Base-by-base conservation (phyloP, 2,888 invertebrate genomes). In the Aphidoletes aphidimyza region DNA sequence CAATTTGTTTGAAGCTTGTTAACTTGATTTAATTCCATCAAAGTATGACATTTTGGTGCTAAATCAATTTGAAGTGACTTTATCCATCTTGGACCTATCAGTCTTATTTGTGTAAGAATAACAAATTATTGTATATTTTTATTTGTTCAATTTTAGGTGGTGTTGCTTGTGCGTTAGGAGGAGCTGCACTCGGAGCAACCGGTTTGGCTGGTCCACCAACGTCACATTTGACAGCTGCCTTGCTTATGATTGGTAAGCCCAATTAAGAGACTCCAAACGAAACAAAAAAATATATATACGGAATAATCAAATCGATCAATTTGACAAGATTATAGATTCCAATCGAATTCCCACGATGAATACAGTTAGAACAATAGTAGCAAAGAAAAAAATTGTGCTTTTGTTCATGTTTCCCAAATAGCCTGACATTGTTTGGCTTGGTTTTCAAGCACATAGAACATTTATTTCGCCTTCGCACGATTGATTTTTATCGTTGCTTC, bases 231-330 rank as follows among this genome's bases (percentile, higher is more conserved):
- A 90, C 90, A 36, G 89, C 90, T 39, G 90, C 90, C 36, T 87
- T 90, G 78, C 86, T 90, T 85, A 90, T 90, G 90, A 90, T 90
- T 86, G 90, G 90, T 90, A 87, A 83, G 83, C n/a, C n/a, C n/a
- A n/a, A n/a, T n/a, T n/a, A n/a, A n/a, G n/a, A n/a, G n/a, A n/a
- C n/a, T n/a, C n/a, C n/a, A n/a, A n/a, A n/a, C n/a, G n/a, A n/a
- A n/a, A n/a, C 14, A 45, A n/a, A 37, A 78, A 36, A 78, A 1
- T 78, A 9, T 78, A 36, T 47, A 47, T 47, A 8, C 47, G 17
- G 17, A 11, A 11, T 9, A 47, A 47, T n/a, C n/a, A n/a, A n/a
- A n/a, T n/a, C 47, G 8, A 2, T 11, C 47, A 47, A 17, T 47
- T 19, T 22, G 6, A 22, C 19, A 17, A 9, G 47, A 47, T 2